Conservation (phyloP, 2,113 vertebrate species). For the Entomyzon cyanotis region DNA sequence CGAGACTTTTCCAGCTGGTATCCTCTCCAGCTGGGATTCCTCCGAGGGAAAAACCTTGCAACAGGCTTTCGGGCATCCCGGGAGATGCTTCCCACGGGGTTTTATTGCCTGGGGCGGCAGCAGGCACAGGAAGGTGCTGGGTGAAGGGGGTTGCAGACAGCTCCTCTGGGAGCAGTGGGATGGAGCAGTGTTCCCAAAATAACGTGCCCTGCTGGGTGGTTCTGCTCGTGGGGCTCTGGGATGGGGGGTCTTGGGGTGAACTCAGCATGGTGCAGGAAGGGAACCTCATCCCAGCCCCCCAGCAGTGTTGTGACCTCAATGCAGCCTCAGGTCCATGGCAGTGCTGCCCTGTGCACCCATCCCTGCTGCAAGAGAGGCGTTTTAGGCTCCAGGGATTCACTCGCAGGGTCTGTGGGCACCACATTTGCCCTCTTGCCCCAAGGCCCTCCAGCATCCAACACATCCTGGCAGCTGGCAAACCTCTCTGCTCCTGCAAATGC, state of each 20-base stretch:
- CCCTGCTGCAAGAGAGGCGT: neutral
- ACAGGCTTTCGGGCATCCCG: neutral
- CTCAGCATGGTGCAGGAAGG: accelerated
- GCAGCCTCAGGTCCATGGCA: accelerated
- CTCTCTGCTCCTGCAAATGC: neutral
- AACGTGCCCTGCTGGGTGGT: accelerated
- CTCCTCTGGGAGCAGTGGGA: neutral
- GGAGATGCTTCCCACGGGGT: neutral
- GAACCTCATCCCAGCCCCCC: neutral
- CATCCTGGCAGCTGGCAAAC: neutral
- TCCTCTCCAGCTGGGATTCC: neutral
- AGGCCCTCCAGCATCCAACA: neutral
- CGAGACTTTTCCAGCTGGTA: accelerated
- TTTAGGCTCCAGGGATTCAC: neutral
- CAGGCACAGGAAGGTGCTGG: neutral
- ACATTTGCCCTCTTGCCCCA: accelerated
- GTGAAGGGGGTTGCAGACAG: neutral
- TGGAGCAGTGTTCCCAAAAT: accelerated
- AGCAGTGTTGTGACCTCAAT: neutral
- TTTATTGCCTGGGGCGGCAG: neutral
- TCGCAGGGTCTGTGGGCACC: neutral
- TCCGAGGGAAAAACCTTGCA: neutral
- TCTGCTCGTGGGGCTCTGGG: accelerated
- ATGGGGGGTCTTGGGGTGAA: neutral
- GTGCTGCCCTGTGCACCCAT: neutral